Percentiles rank a stretch among this genome's conserved stretches.
phyloP scores from a whole-genome alignment of 2,797 vertebrate species.

The Petrocephalus sullivani region DNA sequence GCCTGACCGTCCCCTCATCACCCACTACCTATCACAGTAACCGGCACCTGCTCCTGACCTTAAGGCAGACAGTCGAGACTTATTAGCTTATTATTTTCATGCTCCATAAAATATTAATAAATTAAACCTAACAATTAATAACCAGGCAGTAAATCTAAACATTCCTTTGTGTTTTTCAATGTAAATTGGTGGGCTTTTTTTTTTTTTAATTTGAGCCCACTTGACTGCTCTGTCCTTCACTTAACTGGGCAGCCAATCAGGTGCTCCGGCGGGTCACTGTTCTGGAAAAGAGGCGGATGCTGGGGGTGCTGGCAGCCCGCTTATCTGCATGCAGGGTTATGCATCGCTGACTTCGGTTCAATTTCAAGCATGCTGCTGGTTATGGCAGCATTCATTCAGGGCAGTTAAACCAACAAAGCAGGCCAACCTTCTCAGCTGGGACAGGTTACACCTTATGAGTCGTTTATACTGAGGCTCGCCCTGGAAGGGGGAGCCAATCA shows the following conservation, averaged over 20 bases:
- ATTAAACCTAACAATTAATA: constrained; percentile 71
- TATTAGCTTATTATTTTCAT: constrained; percentile 79
- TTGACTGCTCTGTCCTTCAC: constrained; percentile 44
- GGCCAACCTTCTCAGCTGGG: constrained; percentile 63
- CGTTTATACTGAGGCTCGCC: constrained; percentile 49
- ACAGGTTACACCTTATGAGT: constrained; percentile 57
- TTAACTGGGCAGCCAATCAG: constrained; percentile 41
- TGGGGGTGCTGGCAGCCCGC: constrained; percentile 60
- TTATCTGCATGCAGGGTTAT: constrained; percentile 78
- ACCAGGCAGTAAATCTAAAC: constrained; percentile 71
- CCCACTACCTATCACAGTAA: neutral
- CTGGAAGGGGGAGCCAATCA: constrained; percentile 52
- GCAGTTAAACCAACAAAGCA: constrained; percentile 82
- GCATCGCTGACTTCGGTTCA: constrained; percentile 80
- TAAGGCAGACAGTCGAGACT: constrained; percentile 51
- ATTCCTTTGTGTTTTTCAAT: constrained; percentile 59
- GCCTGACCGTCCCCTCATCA: neutral
- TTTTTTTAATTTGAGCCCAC: constrained; percentile 14
- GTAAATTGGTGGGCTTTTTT: constrained; percentile 34
- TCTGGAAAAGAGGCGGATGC: constrained; percentile 31
- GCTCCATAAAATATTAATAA: constrained; percentile 71
- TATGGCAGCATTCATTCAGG: constrained; percentile 64
- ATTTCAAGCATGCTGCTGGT: constrained; percentile 72
- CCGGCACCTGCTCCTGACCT: constrained; percentile 33
- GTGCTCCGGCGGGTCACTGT: constrained; percentile 33